Evolutionary conservation across 30 jellyfish, hydroid and myxozoan species (phyloP).

Genomic region (Chrysaora quinquecirrha): DNA sequence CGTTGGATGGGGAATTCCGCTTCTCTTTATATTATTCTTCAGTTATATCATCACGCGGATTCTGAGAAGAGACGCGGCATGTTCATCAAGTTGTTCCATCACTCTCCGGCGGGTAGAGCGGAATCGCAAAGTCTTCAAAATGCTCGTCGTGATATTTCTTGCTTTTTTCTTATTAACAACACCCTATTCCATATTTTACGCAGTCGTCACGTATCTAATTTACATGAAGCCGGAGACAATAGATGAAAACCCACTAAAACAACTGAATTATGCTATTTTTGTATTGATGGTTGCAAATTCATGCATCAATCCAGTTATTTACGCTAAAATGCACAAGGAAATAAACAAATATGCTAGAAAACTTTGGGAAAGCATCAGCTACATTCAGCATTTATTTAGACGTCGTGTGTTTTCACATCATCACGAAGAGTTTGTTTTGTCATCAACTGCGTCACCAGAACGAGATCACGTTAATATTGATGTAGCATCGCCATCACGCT

Average conservation of each 20-base stretch:
- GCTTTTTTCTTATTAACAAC: conserved; percentile 44
- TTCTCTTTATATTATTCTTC: conserved; percentile 6
- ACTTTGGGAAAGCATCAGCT: background rate
- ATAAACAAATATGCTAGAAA: conserved; percentile 25
- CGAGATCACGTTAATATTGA: no score
- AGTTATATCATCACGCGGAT: conserved; percentile 14
- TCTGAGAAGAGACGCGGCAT: conserved; percentile 7
- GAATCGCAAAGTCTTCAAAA: conserved; percentile 26
- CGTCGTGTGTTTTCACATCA: background rate
- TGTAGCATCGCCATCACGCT: no score
- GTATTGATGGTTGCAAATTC: conserved; percentile 51
- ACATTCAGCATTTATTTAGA: background rate
- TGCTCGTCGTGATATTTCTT: conserved; percentile 24
- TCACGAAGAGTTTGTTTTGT: background rate
- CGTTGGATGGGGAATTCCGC: conserved; percentile 60
- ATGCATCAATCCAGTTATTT: conserved; percentile 42
- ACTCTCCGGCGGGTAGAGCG: conserved; percentile 35
- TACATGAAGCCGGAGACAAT: conserved; percentile 23
- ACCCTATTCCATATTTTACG: conserved; percentile 50
- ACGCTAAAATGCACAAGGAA: conserved; percentile 56
- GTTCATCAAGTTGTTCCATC: background rate
- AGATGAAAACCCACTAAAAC: conserved; percentile 5
- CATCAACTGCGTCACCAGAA: background rate
- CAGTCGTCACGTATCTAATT: conserved; percentile 41
- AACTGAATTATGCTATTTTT: conserved; percentile 42